phyloP scores from a whole-genome alignment of 2,888 invertebrate species.

The Tipula unca region DNA sequence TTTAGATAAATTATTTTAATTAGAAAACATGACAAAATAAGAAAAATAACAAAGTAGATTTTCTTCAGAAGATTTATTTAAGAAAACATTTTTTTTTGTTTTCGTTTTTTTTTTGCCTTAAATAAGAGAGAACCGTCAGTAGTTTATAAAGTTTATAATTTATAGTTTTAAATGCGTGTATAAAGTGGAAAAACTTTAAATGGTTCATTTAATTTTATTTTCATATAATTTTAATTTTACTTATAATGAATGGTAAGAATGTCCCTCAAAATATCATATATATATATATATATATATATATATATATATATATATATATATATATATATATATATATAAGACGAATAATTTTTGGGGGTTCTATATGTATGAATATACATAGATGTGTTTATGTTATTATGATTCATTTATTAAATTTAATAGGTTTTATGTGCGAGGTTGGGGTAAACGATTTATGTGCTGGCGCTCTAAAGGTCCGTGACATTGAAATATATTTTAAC shows the following conservation, averaged over 20 bases:
- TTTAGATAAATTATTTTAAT: not conserved
- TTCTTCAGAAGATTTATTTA: constrained; percentile 14
- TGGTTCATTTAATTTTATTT: not conserved
- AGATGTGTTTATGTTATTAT: not conserved
- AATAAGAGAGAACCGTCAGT: not conserved
- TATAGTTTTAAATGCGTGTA: constrained; percentile 8
- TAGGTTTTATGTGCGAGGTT: not conserved
- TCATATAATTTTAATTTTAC: not conserved
- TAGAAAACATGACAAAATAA: constrained; percentile 8
- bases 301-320: too few relatives aligned
- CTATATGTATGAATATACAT: not conserved
- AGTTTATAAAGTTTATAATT: constrained; percentile 4
- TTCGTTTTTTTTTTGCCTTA: not conserved
- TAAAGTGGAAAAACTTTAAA: not conserved
- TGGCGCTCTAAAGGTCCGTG: not conserved
- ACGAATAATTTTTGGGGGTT: not conserved
- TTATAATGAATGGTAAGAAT: not conserved
- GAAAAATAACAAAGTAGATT: constrained; percentile 8
- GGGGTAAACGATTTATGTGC: not conserved
- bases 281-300: too few relatives aligned
- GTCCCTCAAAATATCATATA: not conserved
- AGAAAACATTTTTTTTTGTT: not conserved
- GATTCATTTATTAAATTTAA: constrained; percentile 2
- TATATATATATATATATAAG: too few relatives aligned
- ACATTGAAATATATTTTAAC: not conserved